phyloP scores from a whole-genome alignment of 2,113 vertebrate species.

The Bungarus multicinctus region DNA sequence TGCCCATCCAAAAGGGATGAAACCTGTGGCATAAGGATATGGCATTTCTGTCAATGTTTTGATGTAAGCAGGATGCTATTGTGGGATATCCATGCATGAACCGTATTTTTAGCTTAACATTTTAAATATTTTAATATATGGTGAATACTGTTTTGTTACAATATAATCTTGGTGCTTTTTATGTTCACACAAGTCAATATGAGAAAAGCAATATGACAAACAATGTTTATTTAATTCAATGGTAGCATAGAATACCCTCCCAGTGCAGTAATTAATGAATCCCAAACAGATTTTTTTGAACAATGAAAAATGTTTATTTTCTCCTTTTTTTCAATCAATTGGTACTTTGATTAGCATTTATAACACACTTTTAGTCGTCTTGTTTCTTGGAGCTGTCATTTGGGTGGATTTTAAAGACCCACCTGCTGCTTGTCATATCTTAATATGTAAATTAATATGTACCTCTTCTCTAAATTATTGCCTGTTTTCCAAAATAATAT shows the following conservation, averaged over 20 bases:
- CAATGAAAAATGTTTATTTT: not conserved
- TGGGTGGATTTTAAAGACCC: not conserved
- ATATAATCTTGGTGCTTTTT: not conserved
- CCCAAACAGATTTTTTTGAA: not conserved
- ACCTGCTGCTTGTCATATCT: not conserved
- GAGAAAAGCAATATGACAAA: not conserved
- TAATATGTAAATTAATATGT: not conserved
- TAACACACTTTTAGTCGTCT: not conserved
- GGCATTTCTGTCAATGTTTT: not conserved
- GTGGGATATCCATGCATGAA: not conserved
- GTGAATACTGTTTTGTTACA: not conserved
- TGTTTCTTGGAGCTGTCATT: not conserved
- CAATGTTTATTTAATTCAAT: not conserved
- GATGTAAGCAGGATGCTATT: not conserved
- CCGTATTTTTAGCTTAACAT: not conserved
- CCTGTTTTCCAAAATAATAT: conserved; percentile 35
- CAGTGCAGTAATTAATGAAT: not conserved
- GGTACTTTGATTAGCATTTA: not conserved
- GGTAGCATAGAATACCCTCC: not conserved
- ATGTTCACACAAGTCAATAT: not conserved
- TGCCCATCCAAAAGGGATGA: not conserved
- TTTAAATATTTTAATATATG: not conserved
- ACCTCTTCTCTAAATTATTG: not conserved
- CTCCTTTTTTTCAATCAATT: not conserved
- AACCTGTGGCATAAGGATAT: not conserved